Evolutionary conservation across 2,113 vertebrate species (phyloP).

Genomic region (Hippocampus mohnikei): DNA sequence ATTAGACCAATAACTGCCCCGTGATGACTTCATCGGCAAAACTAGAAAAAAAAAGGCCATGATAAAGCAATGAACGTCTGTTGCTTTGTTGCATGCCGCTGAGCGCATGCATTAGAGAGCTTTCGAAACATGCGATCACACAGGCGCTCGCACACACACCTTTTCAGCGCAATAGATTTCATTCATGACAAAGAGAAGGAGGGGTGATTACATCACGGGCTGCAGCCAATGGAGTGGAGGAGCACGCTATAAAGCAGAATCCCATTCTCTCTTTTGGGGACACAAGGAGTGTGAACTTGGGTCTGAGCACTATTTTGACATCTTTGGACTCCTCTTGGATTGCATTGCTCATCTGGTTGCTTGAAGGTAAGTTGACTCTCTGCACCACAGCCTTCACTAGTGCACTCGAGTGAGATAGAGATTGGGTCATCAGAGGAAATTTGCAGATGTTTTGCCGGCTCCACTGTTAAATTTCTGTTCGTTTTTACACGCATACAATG

Average conservation of each 20-base stretch:
- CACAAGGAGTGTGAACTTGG: slow-evolving; percentile 33
- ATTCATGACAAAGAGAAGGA: slow-evolving; percentile 50
- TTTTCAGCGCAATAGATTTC: slow-evolving; percentile 45
- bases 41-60: not conserved
- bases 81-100: not conserved
- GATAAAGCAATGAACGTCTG: not conserved
- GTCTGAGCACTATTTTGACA: not conserved
- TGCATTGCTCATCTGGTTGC: not conserved
- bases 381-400: not conserved
- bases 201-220: slow-evolving; percentile 47
- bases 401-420: not conserved
- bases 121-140: not conserved
- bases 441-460: not conserved
- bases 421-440: not conserved
- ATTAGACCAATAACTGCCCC: not conserved
- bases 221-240: slow-evolving; percentile 62
- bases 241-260: slow-evolving; percentile 69
- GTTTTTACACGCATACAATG: not conserved
- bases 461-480: not conserved
- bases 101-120: not conserved
- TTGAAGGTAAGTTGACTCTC: slow-evolving; percentile 43
- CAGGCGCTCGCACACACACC: slow-evolving; percentile 18
- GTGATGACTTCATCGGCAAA: not conserved
- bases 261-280: slow-evolving; percentile 43
- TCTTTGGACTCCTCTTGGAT: not conserved